Conservation (phyloP, 2,797 vertebrate genomes). For the Acanthopagrus latus region DNA sequence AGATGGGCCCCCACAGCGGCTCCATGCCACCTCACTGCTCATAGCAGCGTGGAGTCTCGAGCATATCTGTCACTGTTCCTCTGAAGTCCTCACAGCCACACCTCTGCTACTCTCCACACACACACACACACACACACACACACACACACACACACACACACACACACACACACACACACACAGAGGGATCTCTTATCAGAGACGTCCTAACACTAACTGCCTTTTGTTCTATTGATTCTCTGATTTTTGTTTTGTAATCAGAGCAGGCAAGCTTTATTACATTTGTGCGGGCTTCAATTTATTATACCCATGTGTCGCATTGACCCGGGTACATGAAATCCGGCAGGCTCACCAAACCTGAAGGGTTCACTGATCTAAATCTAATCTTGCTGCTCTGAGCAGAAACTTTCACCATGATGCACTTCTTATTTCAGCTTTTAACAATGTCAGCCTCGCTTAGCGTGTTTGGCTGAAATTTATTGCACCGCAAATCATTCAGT, state of each 20-base stretch:
- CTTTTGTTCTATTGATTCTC: slow-evolving; percentile 19
- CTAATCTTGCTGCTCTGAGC: background rate
- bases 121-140: background rate
- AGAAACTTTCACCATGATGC: background rate
- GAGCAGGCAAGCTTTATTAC: background rate
- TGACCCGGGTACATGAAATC: background rate
- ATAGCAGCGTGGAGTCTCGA: slow-evolving; percentile 25
- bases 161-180: background rate
- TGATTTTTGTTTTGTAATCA: slow-evolving; percentile 18
- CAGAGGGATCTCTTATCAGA: background rate
- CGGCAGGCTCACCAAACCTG: slow-evolving; percentile 13
- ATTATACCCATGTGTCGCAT: slow-evolving; percentile 5
- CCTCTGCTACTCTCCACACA: background rate
- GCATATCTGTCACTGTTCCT: slow-evolving; percentile 36
- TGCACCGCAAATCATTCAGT: background rate
- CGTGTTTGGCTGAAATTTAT: background rate
- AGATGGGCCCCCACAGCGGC: slow-evolving; percentile 45
- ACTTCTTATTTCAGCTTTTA: slow-evolving; percentile 14
- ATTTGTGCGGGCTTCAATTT: slow-evolving; percentile 7
- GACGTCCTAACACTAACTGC: slow-evolving; percentile 6
- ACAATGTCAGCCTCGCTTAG: background rate
- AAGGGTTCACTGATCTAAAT: slow-evolving; percentile 15
- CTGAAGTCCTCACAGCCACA: slow-evolving; percentile 10
- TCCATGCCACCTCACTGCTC: slow-evolving; percentile 58
- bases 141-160: background rate